phyloP scores from a whole-genome alignment of 2,797 vertebrate genomes.

The Gastrophryne carolinensis region DNA sequence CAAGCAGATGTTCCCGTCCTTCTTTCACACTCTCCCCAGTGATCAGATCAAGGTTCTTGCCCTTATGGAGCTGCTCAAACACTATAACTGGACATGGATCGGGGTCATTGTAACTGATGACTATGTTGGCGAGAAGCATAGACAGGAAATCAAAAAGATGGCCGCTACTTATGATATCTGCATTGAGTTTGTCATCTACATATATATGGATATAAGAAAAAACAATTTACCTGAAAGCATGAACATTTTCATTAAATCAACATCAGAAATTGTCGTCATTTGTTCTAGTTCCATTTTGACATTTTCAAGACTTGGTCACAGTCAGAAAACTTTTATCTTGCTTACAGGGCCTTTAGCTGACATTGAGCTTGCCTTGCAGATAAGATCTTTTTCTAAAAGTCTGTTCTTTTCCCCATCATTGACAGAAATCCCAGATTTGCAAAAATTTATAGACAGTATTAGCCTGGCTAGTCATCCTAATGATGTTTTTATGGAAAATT shows the following conservation, averaged over 20 bases:
- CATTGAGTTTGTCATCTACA: constrained; percentile 7
- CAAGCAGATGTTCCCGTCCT: constrained; percentile 1
- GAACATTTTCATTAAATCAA: background rate
- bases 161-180: background rate
- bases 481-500: background rate
- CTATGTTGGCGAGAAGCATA: background rate
- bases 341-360: background rate
- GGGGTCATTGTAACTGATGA: constrained; percentile 26
- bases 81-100: constrained; percentile 48
- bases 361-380: background rate
- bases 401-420: background rate
- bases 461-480: background rate
- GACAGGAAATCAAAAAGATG: background rate
- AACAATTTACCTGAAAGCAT: background rate
- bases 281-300: background rate
- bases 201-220: background rate
- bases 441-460: background rate
- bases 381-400: background rate
- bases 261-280: background rate
- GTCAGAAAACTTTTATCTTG: background rate
- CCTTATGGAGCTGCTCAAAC: background rate
- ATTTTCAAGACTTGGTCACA: background rate
- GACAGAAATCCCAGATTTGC: background rate
- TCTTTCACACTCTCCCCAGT: constrained; percentile 19
- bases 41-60: background rate